Evolutionary conservation across 2,113 vertebrate species (phyloP).

Genomic region (Alaudala cheleensis): DNA sequence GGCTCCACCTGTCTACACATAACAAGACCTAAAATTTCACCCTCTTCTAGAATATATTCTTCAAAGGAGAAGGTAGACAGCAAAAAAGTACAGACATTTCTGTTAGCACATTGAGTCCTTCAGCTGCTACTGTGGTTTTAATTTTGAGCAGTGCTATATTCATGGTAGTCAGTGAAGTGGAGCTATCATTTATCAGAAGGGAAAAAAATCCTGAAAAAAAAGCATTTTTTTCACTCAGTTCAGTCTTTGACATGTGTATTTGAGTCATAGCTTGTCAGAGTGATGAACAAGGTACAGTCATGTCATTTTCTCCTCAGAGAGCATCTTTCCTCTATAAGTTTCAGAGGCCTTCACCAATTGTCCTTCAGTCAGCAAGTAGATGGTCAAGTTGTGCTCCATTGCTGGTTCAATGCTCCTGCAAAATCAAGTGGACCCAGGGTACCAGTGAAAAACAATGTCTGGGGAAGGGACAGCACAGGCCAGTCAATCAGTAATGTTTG

Average conservation of each 20-base stretch:
- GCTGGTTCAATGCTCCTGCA: background rate
- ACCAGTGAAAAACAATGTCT: background rate
- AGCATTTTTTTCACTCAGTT: background rate
- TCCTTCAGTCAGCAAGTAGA: background rate
- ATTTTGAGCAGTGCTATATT: background rate
- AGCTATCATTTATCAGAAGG: background rate
- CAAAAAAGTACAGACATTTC: background rate
- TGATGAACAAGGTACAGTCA: background rate
- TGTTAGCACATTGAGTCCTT: background rate
- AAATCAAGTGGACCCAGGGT: background rate
- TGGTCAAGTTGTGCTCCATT: background rate
- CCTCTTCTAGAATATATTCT: background rate
- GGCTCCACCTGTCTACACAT: background rate
- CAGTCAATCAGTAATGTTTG: background rate
- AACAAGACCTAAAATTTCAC: background rate
- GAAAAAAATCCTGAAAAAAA: background rate
- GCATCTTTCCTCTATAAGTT: background rate
- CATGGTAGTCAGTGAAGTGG: background rate
- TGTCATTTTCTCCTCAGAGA: background rate
- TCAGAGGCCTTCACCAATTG: background rate
- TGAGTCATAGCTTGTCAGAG: background rate
- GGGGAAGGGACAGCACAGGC: background rate
- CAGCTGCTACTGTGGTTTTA: background rate
- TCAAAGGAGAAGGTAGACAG: background rate
- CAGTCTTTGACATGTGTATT: background rate